Base-by-base conservation (phyloP, 2,888 invertebrate genomes). In the Scaptomyza cyrtandrae region DNA sequence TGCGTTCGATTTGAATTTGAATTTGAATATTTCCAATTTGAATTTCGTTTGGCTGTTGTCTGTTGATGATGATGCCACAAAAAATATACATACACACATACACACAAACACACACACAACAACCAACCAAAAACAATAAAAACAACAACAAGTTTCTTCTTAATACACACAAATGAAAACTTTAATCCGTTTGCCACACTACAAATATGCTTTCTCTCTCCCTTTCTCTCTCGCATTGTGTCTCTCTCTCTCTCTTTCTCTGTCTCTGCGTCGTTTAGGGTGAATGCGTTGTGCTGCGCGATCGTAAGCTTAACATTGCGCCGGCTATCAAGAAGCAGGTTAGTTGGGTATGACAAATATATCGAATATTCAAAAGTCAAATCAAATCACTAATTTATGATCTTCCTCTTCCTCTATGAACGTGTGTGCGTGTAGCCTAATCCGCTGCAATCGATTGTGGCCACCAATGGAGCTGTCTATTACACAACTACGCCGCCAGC, bases 301-400 rank as follows among this genome's bases (percentile, higher is more conserved):
- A 97, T 91, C 93, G 96, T 80, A 96, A 96, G 91, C 93, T 97
- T 67, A 97, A 97, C 90, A 96, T 97, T 91, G 97, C 97, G 41
- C 96, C 96, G 75, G 97, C 97, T 78, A 96, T 97, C 71, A 95
- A 96, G 89, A 97, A 97, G 92, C 96, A 97, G 93, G 94, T 94
- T 90, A 89, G 90, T 75, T 45, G 39, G 29, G 44, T n/a, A n/a
- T 50, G 50, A 50, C 3, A 35, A 29, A 37, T 29, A 19, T 24
- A 29, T 50, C 27, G 16, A 7, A 24, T 4, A 37, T 5, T 11
- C 14, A 29, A 10, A 16, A 35, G 33, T 13, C 16, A 10, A 19
- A 16, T n/a, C 13, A 16, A 29, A 39, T 39, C 24, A 37, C 37
- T 19, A 31, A 46, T 37, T 16, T 3, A 14, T 27, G 13, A n/a